These are phyloP conservation scores for Excalfactoria chinensis DNA, from an alignment of 2,113 vertebrate genomes.

Conservation along the genomic window DNA sequence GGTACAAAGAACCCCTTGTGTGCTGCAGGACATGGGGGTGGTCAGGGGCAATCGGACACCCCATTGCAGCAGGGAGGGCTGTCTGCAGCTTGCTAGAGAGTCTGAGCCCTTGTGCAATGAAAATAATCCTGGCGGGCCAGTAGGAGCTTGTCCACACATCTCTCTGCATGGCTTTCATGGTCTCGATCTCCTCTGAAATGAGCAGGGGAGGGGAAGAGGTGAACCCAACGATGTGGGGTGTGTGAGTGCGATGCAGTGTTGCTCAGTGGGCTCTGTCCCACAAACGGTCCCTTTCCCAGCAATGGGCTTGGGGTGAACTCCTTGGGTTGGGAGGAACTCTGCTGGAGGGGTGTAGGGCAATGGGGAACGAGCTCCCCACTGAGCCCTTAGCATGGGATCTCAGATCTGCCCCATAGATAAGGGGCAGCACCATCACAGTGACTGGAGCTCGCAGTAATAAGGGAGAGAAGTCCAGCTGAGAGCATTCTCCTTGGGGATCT, in stretches of 20 bases:
- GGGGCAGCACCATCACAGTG: neutral
- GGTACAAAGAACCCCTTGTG: constrained; percentile 72
- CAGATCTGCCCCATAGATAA: neutral
- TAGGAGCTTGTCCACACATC: neutral
- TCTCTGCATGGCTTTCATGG: accelerated
- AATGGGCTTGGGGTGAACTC: neutral
- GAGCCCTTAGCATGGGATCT: accelerated
- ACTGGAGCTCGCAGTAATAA: accelerated
- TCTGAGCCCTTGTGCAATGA: neutral
- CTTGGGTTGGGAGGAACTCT: neutral
- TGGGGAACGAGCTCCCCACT: accelerated
- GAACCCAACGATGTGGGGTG: accelerated
- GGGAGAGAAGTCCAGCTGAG: neutral
- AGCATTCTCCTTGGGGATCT: accelerated
- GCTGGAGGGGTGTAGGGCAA: neutral
- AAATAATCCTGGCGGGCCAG: neutral
- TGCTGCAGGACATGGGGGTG: neutral
- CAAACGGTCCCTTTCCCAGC: neutral
- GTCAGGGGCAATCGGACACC: neutral
- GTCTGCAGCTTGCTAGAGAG: neutral
- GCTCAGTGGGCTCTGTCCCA: neutral
- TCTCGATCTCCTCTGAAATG: neutral
- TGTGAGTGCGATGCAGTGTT: neutral
- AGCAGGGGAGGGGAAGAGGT: neutral
- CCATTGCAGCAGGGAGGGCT: neutral